A percentile compares a stretch with the other conserved stretches of the same genome.
Conservation (phyloP, 2,797 vertebrate species). For the Coregonus sp. region DNA sequence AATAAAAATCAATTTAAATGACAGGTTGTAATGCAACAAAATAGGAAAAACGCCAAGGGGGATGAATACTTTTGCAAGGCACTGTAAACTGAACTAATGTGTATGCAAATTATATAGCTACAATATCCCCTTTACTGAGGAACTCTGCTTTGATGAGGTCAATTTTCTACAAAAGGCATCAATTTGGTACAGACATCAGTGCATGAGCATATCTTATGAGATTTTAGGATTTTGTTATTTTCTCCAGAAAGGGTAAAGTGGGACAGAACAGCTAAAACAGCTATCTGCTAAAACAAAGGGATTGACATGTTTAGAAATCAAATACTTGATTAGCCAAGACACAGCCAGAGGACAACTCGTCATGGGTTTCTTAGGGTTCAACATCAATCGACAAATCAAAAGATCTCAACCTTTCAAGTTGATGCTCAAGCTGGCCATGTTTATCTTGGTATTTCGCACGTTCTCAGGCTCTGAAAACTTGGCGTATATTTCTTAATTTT, state of each 20-base stretch:
- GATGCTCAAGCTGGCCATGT: too few relatives aligned
- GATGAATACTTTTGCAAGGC: too few relatives aligned
- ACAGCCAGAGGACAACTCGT: neutral
- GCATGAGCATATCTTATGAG: conserved; percentile 13
- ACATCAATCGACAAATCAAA: neutral
- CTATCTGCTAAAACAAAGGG: conserved; percentile 24
- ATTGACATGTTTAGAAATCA: conserved; percentile 10
- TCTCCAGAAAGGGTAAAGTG: conserved; percentile 43
- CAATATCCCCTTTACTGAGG: conserved; percentile 27
- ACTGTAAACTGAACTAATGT: conserved; percentile 17
- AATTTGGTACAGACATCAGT: conserved; percentile 21
- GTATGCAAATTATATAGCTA: conserved; percentile 31
- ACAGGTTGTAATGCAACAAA: too few relatives aligned
- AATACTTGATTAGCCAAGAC: conserved; percentile 7
- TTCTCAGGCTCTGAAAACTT: too few relatives aligned
- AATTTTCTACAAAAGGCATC: conserved; percentile 36
- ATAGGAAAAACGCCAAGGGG: too few relatives aligned
- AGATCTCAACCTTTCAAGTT: neutral
- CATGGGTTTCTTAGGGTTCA: neutral
- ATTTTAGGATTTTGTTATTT: neutral
- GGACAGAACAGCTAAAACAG: neutral
- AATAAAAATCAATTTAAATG: too few relatives aligned
- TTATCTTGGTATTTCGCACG: too few relatives aligned
- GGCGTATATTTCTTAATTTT: too few relatives aligned
- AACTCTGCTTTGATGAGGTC: conserved; percentile 29